phyloP scores from a whole-genome alignment of 2,113 vertebrate species.

The Thryonomys swinderianus region DNA sequence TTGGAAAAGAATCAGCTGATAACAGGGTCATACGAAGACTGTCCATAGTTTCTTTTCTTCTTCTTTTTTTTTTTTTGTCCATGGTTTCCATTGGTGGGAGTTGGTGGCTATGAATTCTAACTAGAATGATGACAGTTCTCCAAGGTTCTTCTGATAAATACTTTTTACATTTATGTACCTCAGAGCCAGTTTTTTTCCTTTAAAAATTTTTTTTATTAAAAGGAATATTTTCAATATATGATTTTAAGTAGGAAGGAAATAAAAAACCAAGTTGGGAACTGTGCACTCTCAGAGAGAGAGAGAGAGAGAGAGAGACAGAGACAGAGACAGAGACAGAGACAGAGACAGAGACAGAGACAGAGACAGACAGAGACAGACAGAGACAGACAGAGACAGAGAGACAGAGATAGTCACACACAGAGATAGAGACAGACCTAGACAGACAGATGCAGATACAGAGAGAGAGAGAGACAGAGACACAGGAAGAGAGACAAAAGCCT shows the following conservation, averaged over 20 bases:
- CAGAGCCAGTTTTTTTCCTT: background rate
- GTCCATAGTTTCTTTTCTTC: background rate
- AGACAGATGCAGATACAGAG: too few relatives aligned
- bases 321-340: too few relatives aligned
- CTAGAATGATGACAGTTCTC: background rate
- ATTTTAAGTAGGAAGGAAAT: slow-evolving; percentile 12
- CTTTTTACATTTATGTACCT: background rate
- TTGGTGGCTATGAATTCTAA: background rate
- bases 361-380: too few relatives aligned
- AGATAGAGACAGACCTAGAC: background rate
- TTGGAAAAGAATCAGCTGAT: background rate
- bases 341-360: too few relatives aligned
- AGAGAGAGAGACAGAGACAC: too few relatives aligned
- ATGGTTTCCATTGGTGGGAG: background rate
- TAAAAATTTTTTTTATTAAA: background rate
- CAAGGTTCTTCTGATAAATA: background rate
- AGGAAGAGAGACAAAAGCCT: too few relatives aligned
- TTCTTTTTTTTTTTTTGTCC: background rate
- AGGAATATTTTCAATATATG: background rate
- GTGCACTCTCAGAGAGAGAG: background rate
- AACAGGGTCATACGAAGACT: background rate
- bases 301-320: background rate
- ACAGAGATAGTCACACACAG: too few relatives aligned
- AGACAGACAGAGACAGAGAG: too few relatives aligned
- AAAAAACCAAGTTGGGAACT: background rate